These are phyloP conservation scores for Psilanteris sp. DNA, from an alignment of 1,140 invertebrate species.

Conservation along the genomic window DNA sequence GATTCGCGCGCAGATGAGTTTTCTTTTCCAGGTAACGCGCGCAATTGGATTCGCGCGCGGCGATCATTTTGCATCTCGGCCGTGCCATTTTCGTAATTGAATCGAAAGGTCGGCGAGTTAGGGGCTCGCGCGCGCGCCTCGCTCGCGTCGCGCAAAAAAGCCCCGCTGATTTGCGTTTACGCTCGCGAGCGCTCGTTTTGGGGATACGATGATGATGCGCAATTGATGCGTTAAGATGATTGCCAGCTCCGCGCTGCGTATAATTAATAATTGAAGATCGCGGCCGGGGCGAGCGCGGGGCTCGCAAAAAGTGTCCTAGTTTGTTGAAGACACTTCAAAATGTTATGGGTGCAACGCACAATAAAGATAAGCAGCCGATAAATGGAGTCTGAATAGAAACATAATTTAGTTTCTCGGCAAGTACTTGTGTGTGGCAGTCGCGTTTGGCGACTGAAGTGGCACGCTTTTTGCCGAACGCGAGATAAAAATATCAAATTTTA, in stretches of 20 bases:
- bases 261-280: slow-evolving; percentile 46
- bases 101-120: slow-evolving; percentile 33
- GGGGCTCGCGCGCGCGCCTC: slow-evolving; percentile 1
- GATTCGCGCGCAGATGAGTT: slow-evolving; percentile 36
- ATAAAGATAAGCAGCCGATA: slow-evolving; percentile 27
- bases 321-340: slow-evolving; percentile 25
- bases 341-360: slow-evolving; percentile 5
- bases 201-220: slow-evolving; percentile 34
- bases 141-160: slow-evolving; percentile 25
- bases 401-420: slow-evolving; percentile 11
- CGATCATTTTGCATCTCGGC: slow-evolving; percentile 14
- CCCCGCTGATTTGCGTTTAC: slow-evolving; percentile 17
- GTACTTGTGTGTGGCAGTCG: slow-evolving; percentile 1
- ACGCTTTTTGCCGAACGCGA: not conserved
- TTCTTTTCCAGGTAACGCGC: slow-evolving; percentile 38
- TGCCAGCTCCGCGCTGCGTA: not conserved
- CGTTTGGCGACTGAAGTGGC: slow-evolving; percentile 2
- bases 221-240: slow-evolving; percentile 47
- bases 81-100: slow-evolving; percentile 40
- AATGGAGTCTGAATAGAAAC: slow-evolving; percentile 29
- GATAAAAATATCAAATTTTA: slow-evolving; percentile 11
- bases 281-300: not conserved
- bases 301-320: slow-evolving; percentile 45
- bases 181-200: slow-evolving; percentile 18
- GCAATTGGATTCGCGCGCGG: slow-evolving; percentile 27